Conservation (phyloP, 1,140 invertebrate species). For the Monomorium pharaonis region DNA sequence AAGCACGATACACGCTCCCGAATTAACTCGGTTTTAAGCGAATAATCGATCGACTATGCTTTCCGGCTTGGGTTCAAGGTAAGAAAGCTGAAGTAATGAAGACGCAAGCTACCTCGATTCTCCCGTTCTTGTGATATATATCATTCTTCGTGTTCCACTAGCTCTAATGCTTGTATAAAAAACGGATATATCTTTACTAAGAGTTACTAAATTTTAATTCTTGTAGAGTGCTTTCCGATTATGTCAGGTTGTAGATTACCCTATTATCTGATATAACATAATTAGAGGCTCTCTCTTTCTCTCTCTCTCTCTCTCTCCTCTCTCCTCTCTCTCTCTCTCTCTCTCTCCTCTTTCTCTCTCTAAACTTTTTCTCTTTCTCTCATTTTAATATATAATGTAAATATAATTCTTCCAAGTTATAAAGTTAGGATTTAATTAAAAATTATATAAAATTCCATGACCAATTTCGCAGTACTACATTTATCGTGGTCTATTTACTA, state of each 20-base stretch:
- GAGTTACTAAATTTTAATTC: slow-evolving; percentile 2
- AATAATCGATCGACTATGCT: slow-evolving; percentile 41
- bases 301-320: neutral
- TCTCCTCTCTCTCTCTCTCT: no score
- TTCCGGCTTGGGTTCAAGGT: slow-evolving; percentile 21
- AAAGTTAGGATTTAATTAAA: neutral
- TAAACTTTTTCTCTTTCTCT: no score
- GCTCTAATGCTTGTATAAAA: neutral
- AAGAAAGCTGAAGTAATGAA: slow-evolving; percentile 37
- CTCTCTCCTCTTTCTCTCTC: no score
- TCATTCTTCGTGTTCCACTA: neutral
- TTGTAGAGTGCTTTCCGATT: neutral
- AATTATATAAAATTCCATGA: neutral
- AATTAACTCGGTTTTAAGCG: slow-evolving; percentile 64
- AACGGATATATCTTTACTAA: neutral
- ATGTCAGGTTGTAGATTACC: neutral
- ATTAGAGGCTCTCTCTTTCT: neutral
- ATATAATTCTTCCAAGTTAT: neutral
- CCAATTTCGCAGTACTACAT: neutral
- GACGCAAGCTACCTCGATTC: neutral
- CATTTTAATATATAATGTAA: neutral
- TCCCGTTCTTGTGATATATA: neutral
- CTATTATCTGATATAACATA: neutral
- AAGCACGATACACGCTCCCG: slow-evolving; percentile 57
- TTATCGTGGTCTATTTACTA: neutral